Conservation (phyloP, 1,140 invertebrate genomes). For the Calephelis virginiensis region DNA sequence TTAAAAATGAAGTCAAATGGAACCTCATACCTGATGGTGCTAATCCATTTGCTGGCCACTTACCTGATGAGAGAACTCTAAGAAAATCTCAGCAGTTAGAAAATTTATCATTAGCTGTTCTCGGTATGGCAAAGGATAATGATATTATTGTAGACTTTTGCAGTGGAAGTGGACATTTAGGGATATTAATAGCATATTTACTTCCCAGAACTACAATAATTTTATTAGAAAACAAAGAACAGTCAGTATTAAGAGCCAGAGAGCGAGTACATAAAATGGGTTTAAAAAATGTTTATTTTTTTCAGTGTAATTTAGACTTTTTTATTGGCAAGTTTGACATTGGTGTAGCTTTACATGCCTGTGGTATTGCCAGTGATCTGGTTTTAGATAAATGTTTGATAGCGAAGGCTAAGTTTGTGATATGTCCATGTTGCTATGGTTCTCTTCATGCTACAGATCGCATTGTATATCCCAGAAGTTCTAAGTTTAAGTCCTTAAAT, state of each 20-base stretch:
- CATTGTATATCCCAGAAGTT: slow-evolving; percentile 86
- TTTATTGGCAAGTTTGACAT: slow-evolving; percentile 89
- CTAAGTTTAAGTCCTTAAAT: slow-evolving; percentile 76
- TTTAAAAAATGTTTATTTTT: slow-evolving; percentile 88
- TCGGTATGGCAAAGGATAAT: slow-evolving; percentile 81
- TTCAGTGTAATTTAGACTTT: slow-evolving; percentile 93
- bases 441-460: slow-evolving; percentile 87
- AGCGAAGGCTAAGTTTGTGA: slow-evolving; percentile 89
- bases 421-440: slow-evolving; percentile 97
- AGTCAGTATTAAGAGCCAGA: slow-evolving; percentile 88
- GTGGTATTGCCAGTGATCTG: slow-evolving; percentile 95
- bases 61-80: slow-evolving; percentile 85
- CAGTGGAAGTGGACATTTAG: slow-evolving; percentile 95
- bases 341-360: slow-evolving; percentile 94
- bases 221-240: slow-evolving; percentile 95
- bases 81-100: slow-evolving; percentile 94
- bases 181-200: slow-evolving; percentile 89
- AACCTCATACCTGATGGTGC: slow-evolving; percentile 83
- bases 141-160: slow-evolving; percentile 95
- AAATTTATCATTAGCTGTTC: slow-evolving; percentile 89
- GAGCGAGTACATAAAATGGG: slow-evolving; percentile 83
- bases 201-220: slow-evolving; percentile 88
- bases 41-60: slow-evolving; percentile 86
- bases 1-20: slow-evolving; percentile 77
- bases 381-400: slow-evolving; percentile 91